A percentile compares a stretch with the other conserved stretches of the same genome.
phyloP scores from a whole-genome alignment of 2,113 vertebrate genomes.

The Mus spicilegus region DNA sequence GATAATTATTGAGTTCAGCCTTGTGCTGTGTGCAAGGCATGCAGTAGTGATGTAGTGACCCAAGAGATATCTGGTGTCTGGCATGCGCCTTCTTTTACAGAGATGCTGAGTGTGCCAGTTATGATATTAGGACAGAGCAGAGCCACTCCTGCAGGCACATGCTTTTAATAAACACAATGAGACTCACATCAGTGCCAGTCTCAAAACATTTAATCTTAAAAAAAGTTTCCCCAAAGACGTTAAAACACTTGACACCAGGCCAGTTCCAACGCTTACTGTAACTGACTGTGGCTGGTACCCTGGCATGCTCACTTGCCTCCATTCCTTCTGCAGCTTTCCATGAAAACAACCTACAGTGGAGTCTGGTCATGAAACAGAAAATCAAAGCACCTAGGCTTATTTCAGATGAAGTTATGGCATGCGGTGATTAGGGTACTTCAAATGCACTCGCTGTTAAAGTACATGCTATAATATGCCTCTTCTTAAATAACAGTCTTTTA shows the following conservation, averaged over 20 bases:
- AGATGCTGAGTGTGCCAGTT: neutral
- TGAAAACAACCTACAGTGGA: neutral
- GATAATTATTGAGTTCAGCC: neutral
- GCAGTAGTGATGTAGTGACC: neutral
- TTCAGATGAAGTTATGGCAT: neutral
- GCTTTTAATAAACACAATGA: neutral
- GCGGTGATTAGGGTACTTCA: neutral
- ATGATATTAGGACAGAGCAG: neutral
- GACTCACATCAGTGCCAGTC: neutral
- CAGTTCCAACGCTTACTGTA: neutral
- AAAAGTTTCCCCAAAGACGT: neutral
- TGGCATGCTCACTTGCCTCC: neutral
- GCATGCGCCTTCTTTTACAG: neutral
- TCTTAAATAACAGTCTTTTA: neutral
- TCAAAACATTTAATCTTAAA: neutral
- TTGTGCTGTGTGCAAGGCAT: neutral
- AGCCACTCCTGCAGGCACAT: neutral
- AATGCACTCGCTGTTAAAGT: neutral
- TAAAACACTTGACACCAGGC: neutral
- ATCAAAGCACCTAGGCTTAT: neutral
- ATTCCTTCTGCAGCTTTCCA: neutral
- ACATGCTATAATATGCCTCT: neutral
- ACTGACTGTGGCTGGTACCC: too few species aligned
- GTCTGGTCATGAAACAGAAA: neutral
- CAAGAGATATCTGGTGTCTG: neutral